Base-by-base conservation (phyloP, 1,140 invertebrate species). In the Gryllus bimaculatus region DNA sequence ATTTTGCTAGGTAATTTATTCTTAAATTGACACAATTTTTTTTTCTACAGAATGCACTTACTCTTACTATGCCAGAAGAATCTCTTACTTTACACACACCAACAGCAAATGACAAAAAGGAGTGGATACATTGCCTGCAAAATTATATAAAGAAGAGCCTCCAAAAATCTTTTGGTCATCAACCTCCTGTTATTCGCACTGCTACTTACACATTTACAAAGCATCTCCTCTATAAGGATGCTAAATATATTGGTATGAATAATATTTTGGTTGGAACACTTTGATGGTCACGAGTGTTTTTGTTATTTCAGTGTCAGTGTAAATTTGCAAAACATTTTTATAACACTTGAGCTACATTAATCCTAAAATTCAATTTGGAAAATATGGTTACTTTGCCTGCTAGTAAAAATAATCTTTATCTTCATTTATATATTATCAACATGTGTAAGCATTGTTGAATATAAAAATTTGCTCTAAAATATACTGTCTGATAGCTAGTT, bases 41-140 rank as follows among this genome's bases (percentile, higher is more conserved):
- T 49, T 78, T 78, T 73, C 74, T 54, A 8, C 78, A 81, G 74
- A 81, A 92, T 86, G 87, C 88, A n/a, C 88, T 94, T 81, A 88
- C 88, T 48, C 84, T 95, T 8, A 92, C 89, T 66, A 91, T 91
- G 54, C 95, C 95, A 8, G 95, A 96, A 85, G 94, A 96, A 78
- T 89, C 86, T 48, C 87, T 96, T 76, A 88, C 89, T 75, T 85
- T 96, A 18, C 86, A 88, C 20, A 91, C 94, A 20, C 87, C 86
- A 21, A 89, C 90, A 48, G 85, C 92, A 75, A 88, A 90, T 76
- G 90, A 92, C 78, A 94, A 94, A 85, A 91, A 90, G 48, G 92
- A 95, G 82, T 97, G 95, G 95, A 85, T 94, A 15, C 89, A 92
- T 82, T 87, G 88, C 74, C 84, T 93, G 8, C 91, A 92, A 83